phyloP scores from a whole-genome alignment of 2,113 vertebrate species.

The Lepidothrix coronata region DNA sequence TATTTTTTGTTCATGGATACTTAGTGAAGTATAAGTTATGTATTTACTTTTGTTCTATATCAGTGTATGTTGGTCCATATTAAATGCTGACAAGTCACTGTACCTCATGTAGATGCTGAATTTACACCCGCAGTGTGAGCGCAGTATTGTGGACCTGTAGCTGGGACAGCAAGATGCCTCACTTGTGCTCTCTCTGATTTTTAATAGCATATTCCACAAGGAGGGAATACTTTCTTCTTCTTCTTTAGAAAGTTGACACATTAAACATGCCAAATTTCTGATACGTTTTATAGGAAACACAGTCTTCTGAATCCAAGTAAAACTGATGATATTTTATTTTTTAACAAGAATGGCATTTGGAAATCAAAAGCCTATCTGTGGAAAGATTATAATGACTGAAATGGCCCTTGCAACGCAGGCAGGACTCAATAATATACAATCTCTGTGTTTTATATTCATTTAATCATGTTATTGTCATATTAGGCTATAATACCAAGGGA shows the following conservation, averaged over 20 bases:
- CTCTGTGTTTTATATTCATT: not conserved
- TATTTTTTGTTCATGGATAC: conserved; percentile 95
- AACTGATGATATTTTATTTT: conserved; percentile 9
- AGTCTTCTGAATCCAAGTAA: conserved; percentile 46
- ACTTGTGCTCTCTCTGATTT: conserved; percentile 55
- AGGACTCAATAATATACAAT: not conserved
- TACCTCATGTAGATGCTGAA: conserved; percentile 88
- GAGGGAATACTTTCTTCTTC: conserved; percentile 20
- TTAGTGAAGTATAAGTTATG: conserved; percentile 96
- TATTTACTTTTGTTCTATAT: conserved; percentile 85
- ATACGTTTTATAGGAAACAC: conserved; percentile 36
- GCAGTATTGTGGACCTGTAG: conserved; percentile 73
- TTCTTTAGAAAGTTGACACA: conserved; percentile 32
- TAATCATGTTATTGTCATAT: conserved; percentile 2
- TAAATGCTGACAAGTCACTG: conserved; percentile 88
- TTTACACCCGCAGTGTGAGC: conserved; percentile 74
- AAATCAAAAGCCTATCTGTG: conserved; percentile 11
- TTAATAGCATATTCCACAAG: conserved; percentile 44
- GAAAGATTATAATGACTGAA: not conserved
- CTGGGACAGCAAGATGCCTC: conserved; percentile 71
- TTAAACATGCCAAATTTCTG: conserved; percentile 27
- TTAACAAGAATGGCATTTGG: conserved; percentile 3
- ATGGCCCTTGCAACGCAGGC: conserved; percentile 5
- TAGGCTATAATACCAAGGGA: not conserved
- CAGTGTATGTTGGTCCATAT: conserved; percentile 84